A percentile compares a stretch with the other conserved stretches of the same genome.
Conservation (phyloP, 2,888 invertebrate genomes). For the Lasius platythorax region DNA sequence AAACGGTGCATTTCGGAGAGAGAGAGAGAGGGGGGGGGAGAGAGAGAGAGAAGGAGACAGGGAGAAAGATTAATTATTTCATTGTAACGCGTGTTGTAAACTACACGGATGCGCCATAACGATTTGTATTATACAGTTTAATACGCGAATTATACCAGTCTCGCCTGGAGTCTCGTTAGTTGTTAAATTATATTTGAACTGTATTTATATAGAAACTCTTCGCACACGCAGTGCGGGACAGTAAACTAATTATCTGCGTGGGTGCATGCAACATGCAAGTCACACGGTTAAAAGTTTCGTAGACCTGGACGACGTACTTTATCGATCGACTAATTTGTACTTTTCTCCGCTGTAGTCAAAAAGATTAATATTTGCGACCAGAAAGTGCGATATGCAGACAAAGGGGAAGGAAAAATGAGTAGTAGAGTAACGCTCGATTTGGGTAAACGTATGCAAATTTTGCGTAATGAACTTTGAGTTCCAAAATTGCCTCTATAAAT, state of each 20-base stretch:
- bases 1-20: slow-evolving; percentile 25
- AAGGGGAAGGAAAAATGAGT: background rate
- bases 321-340: slow-evolving; percentile 19
- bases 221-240: slow-evolving; percentile 10
- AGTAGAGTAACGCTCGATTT: background rate
- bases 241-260: slow-evolving; percentile 32
- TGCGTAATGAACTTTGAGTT: background rate
- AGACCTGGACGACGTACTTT: background rate
- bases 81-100: slow-evolving; percentile 19
- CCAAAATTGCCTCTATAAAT: slow-evolving; percentile 16
- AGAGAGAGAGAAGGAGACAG: background rate
- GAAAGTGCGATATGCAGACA: background rate
- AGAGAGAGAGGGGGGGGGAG: background rate
- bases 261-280: slow-evolving; percentile 15
- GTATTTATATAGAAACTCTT: slow-evolving; percentile 24
- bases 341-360: background rate
- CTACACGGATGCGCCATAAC: slow-evolving; percentile 17
- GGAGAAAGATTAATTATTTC: slow-evolving; percentile 39
- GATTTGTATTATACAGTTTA: slow-evolving; percentile 40
- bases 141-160: slow-evolving; percentile 22
- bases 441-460: slow-evolving; percentile 33
- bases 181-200: slow-evolving; percentile 36
- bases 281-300: slow-evolving; percentile 28
- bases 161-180: slow-evolving; percentile 4
- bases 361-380: slow-evolving; percentile 5